Base-by-base conservation (phyloP, 2,888 invertebrate species). In the Ischnura elegans region DNA sequence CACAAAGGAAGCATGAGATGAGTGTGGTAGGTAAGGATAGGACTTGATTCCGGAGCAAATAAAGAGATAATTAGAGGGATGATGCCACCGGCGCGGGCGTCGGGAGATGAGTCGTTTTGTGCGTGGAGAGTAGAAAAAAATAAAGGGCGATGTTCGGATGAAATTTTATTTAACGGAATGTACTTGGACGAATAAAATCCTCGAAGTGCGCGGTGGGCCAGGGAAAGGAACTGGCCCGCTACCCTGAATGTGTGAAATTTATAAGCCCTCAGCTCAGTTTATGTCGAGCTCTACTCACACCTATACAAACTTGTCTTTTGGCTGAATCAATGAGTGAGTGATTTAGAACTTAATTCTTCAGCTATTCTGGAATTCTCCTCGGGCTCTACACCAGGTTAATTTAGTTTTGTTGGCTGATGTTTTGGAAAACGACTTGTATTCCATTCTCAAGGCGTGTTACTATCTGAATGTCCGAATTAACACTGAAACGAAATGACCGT, bases 161-260 rank as follows among this genome's bases (percentile, higher is more conserved):
- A 76, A 36, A 76, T 76, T 76, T 76, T 76, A 76, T 76, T 76
- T 76, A 76, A 76, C 76, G 76, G 76, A 76, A 76, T 76, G 76
- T 36, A 76, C 36, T 10, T 16, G 76, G 76, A 36, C 36, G 29
- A 5, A 1, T 8, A 10, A 76, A n/a, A 25, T 16, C 19, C 25
- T 61, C 61, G n/a, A n/a, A n/a, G n/a, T n/a, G n/a, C n/a, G n/a
- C n/a, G n/a, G n/a, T n/a, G n/a, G n/a, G n/a, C n/a, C n/a, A n/a
- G n/a, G n/a, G n/a, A n/a, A n/a, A n/a, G n/a, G n/a, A n/a, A n/a
- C n/a, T n/a, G n/a, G n/a, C 25, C 19, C 6, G 25, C 25, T 61
- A 21, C 61, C 61, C 61, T 6, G 19, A 21, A 61, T 61, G 13
- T 21, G 3, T 61, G 25, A n/a, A n/a, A n/a, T n/a, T n/a, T n/a